Evolutionary conservation across 2,113 vertebrate genomes (phyloP).

Genomic region (Orthonyx spaldingii): DNA sequence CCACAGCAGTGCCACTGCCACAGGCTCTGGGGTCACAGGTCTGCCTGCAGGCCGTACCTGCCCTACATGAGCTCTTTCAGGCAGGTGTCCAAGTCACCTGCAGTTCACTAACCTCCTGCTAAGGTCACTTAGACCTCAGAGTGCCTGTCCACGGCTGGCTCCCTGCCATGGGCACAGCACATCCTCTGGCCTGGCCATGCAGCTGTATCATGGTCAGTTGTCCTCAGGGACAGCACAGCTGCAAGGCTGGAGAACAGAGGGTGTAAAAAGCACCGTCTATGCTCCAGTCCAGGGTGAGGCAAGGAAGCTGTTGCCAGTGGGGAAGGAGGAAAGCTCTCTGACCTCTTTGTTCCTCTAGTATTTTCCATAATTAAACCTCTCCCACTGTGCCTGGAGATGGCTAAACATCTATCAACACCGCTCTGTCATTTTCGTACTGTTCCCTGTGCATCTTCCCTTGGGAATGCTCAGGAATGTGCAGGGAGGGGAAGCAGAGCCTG

Average conservation of each 20-base stretch:
- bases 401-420: not conserved
- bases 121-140: not conserved
- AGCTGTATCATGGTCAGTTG: not conserved
- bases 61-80: not conserved
- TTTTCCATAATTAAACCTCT: not conserved
- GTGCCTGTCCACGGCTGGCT: not conserved
- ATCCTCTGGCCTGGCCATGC: not conserved
- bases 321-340: not conserved
- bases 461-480: fast-evolving
- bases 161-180: not conserved
- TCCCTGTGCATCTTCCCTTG: not conserved
- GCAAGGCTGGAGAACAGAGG: not conserved
- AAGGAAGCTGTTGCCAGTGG: not conserved
- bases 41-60: not conserved
- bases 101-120: not conserved
- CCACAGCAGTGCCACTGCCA: not conserved
- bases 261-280: not conserved
- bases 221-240: not conserved
- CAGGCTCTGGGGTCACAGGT: not conserved
- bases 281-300: not conserved
- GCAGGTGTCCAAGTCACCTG: not conserved
- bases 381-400: not conserved
- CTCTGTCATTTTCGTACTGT: not conserved
- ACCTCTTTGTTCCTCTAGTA: not conserved
- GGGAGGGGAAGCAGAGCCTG: not conserved